Evolutionary conservation across 2,888 invertebrate genomes (phyloP).

Genomic region (Steinernema carpocapsae): DNA sequence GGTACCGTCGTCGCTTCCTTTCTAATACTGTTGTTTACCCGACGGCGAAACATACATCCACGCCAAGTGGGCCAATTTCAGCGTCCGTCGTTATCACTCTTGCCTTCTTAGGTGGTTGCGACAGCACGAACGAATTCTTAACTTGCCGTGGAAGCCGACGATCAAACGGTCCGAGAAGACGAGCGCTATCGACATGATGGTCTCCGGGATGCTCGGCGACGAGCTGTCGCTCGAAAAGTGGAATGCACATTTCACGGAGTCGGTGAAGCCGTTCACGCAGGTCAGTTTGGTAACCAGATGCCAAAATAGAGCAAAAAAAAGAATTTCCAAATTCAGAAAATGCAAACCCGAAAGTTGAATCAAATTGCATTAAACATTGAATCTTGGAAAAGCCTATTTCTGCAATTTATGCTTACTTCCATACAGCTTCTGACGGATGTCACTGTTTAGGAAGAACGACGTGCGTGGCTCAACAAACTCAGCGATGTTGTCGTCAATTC

Average conservation of each 20-base stretch:
- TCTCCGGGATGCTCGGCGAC: constrained; percentile 65
- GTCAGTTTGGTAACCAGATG: constrained; percentile 44
- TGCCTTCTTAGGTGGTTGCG: constrained; percentile 80
- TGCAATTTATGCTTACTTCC: no score
- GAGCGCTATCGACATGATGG: constrained; percentile 82
- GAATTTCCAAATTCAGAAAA: no score
- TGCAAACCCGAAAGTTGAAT: no score
- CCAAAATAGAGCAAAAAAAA: no score
- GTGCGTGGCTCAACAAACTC: constrained; percentile 72
- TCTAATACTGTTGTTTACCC: constrained; percentile 23
- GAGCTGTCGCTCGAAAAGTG: constrained; percentile 53
- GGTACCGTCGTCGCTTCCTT: not conserved
- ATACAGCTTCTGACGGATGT: no score
- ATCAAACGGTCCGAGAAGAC: constrained; percentile 89
- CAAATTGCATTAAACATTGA: no score
- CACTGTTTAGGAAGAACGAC: constrained; percentile 67
- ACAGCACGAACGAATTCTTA: constrained; percentile 83
- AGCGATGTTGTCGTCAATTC: constrained; percentile 84
- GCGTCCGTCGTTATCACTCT: constrained; percentile 25
- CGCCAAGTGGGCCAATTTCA: constrained; percentile 13
- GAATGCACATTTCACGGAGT: constrained; percentile 64
- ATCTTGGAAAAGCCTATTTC: no score
- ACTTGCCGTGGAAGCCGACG: constrained; percentile 83
- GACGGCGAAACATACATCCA: not conserved
- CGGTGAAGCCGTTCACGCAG: constrained; percentile 65